phyloP scores from a whole-genome alignment of 2,888 invertebrate species.

The Phasia obesa region DNA sequence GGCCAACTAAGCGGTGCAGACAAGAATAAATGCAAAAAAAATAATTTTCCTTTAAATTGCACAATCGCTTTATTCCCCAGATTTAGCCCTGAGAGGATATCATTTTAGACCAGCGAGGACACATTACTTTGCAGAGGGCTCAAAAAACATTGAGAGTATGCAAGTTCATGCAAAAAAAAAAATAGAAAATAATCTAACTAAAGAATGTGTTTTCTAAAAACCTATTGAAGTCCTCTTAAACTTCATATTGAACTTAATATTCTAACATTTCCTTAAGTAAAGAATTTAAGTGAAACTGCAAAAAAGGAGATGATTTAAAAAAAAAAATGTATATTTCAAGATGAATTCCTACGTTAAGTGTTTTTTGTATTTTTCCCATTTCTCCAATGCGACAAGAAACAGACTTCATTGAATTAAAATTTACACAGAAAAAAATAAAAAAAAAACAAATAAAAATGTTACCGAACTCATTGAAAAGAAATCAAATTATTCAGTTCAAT shows the following conservation, averaged over 20 bases:
- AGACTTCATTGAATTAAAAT: conserved; percentile 67
- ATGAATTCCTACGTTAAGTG: conserved; percentile 65
- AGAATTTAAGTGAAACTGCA: conserved; percentile 9
- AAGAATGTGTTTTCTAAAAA: no score
- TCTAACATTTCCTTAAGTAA: background rate
- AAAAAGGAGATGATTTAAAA: background rate
- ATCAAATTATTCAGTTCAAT: conserved; percentile 82
- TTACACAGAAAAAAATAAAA: conserved; percentile 35
- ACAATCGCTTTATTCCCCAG: no score
- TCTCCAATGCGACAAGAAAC: conserved; percentile 52
- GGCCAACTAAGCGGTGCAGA: no score
- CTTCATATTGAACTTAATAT: conserved; percentile 36
- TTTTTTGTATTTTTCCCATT: conserved; percentile 36
- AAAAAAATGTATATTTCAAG: conserved; percentile 45
- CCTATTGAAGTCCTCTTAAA: no score
- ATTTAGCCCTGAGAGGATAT: no score
- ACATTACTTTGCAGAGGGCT: no score
- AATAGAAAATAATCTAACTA: no score
- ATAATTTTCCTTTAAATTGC: no score
- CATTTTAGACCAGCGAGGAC: no score
- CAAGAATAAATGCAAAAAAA: no score
- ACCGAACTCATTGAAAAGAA: conserved; percentile 75
- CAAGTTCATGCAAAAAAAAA: no score
- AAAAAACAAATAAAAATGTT: conserved; percentile 32
- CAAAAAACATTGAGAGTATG: no score